A percentile compares a stretch with the other conserved stretches of the same genome.
These are phyloP conservation scores for Lophura nycthemera DNA, from an alignment of 2,113 vertebrate genomes.

Conservation along the genomic window DNA sequence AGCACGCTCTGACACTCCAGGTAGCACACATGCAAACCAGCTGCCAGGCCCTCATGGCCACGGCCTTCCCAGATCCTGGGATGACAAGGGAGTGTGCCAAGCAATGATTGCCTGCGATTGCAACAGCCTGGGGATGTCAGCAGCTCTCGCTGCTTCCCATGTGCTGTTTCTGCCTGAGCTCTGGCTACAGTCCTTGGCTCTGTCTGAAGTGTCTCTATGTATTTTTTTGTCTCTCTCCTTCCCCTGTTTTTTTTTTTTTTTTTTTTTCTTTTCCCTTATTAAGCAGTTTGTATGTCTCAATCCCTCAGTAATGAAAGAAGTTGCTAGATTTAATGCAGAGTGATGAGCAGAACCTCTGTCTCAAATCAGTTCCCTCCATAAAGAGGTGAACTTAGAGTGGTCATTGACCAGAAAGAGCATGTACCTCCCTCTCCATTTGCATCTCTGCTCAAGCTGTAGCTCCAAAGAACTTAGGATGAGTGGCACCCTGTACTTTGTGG, in stretches of 20 bases:
- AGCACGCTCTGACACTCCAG: not conserved
- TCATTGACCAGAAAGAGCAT: not conserved
- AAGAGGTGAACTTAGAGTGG: not conserved
- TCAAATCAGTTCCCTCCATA: accelerated
- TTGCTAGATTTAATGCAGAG: not conserved
- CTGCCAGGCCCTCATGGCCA: not conserved
- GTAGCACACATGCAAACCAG: not conserved
- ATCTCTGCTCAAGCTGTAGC: not conserved
- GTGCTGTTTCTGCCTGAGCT: conserved; percentile 3
- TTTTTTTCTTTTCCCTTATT: not conserved
- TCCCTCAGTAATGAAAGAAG: not conserved
- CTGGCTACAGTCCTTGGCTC: not conserved
- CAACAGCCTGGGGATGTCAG: not conserved
- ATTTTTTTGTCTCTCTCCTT: not conserved
- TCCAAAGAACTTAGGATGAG: not conserved
- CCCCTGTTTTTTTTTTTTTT: not conserved
- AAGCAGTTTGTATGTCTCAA: not conserved
- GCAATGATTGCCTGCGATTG: not conserved
- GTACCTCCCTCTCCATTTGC: not conserved
- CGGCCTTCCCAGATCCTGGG: not conserved
- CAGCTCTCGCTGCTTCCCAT: not conserved
- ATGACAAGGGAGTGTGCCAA: not conserved
- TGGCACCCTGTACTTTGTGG: not conserved
- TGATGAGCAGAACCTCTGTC: not conserved
- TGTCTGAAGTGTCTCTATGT: not conserved